These are phyloP conservation scores for Erethizon dorsatum DNA, from an alignment of 2,797 vertebrate genomes.

Conservation along the genomic window DNA sequence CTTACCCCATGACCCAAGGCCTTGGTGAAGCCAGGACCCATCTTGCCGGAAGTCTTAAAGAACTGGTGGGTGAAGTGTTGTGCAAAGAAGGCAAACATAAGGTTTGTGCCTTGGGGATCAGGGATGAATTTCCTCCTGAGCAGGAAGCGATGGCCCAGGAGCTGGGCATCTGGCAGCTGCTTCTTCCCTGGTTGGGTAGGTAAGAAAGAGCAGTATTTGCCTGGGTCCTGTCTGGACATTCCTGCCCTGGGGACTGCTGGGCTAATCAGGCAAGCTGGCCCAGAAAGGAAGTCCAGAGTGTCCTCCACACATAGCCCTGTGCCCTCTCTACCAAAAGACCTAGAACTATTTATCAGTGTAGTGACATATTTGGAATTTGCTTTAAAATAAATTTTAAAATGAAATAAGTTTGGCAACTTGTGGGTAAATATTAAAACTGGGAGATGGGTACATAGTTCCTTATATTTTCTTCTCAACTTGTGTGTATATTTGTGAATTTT, in stretches of 20 bases:
- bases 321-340: background rate
- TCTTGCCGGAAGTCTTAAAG: slow-evolving; percentile 94
- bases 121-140: slow-evolving; percentile 92
- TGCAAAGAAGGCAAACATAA: slow-evolving; percentile 99
- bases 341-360: background rate
- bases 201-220: background rate
- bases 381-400: background rate
- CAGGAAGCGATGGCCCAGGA: slow-evolving; percentile 92
- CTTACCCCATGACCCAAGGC: slow-evolving; percentile 96
- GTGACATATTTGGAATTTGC: background rate
- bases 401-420: background rate
- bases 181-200: slow-evolving; percentile 90
- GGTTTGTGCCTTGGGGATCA: slow-evolving; percentile 94
- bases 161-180: slow-evolving; percentile 92
- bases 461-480: background rate
- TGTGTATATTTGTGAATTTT: background rate
- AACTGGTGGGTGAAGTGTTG: slow-evolving; percentile 99
- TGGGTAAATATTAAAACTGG: background rate
- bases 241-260: background rate
- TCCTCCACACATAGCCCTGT: background rate
- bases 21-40: slow-evolving; percentile 94
- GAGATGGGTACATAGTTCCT: background rate
- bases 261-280: background rate
- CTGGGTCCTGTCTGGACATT: background rate
- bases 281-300: background rate